Percentiles rank a stretch among this genome's conserved stretches.
phyloP scores from a whole-genome alignment of 2,888 invertebrate genomes.

The Lithodes maja region DNA sequence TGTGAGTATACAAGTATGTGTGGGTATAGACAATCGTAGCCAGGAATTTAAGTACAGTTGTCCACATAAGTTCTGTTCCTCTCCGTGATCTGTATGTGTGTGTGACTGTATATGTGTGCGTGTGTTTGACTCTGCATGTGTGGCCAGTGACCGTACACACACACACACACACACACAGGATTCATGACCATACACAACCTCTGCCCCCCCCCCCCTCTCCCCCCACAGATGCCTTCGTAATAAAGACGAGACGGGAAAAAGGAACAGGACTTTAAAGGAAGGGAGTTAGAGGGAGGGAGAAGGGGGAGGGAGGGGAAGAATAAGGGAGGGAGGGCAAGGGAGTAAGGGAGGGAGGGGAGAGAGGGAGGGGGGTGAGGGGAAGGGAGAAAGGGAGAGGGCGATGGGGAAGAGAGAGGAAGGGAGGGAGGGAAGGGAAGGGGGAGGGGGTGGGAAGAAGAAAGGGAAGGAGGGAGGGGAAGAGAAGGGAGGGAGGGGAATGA shows the following conservation, averaged over 20 bases:
- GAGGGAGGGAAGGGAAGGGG: too few relatives aligned
- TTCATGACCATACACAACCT: slow-evolving; percentile 49
- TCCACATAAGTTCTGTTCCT: too few relatives aligned
- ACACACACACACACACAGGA: too few relatives aligned
- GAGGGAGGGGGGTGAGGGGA: background rate
- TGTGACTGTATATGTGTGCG: slow-evolving; percentile 32
- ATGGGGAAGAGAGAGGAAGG: too few relatives aligned
- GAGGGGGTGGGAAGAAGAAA: too few relatives aligned
- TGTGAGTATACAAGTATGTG: slow-evolving; percentile 18
- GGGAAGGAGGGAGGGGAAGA: too few relatives aligned
- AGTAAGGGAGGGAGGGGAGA: background rate
- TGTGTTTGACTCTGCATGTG: slow-evolving; percentile 28
- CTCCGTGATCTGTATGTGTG: slow-evolving; percentile 45
- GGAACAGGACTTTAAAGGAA: slow-evolving; percentile 10
- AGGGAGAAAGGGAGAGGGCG: too few relatives aligned
- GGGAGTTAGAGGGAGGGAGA: background rate
- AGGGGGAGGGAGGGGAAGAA: background rate
- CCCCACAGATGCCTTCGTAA: slow-evolving; percentile 39
- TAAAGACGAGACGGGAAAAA: slow-evolving; percentile 50
- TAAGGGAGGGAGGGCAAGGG: background rate
- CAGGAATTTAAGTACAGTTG: too few relatives aligned
- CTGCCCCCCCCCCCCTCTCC: too few relatives aligned
- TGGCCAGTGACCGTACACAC: slow-evolving; percentile 47
- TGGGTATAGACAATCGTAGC: too few relatives aligned
- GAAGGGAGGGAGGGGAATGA: too few relatives aligned